phyloP scores from a whole-genome alignment of 2,888 invertebrate species.

The Reticulitermes lucifugus region DNA sequence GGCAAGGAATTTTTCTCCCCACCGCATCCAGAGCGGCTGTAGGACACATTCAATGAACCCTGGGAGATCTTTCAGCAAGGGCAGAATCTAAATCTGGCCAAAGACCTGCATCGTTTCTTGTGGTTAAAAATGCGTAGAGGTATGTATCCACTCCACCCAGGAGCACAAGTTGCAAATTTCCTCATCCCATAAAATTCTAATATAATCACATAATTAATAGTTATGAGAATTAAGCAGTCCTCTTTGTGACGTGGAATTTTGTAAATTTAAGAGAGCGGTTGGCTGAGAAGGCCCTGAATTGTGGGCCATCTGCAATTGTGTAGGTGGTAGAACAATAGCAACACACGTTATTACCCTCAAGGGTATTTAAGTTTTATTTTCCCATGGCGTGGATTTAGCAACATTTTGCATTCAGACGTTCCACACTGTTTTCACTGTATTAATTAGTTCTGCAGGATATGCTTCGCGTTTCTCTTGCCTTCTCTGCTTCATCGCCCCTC shows the following conservation, averaged over 20 bases:
- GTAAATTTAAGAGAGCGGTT: neutral
- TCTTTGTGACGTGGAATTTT: neutral
- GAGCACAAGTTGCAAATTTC: too few species aligned
- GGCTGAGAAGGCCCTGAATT: neutral
- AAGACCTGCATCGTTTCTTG: too few species aligned
- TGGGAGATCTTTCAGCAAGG: too few species aligned
- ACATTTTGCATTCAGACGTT: conserved; percentile 42
- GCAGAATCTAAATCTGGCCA: too few species aligned
- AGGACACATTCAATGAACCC: too few species aligned
- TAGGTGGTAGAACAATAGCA: neutral
- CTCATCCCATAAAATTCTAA: too few species aligned
- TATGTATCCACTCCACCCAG: too few species aligned
- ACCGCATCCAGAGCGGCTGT: too few species aligned
- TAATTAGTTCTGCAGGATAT: conserved; percentile 37
- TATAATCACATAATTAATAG: too few species aligned
- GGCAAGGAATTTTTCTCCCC: too few species aligned
- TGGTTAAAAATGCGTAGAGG: too few species aligned
- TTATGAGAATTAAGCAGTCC: neutral
- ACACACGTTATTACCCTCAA: conserved; percentile 11
- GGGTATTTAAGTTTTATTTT: conserved; percentile 40
- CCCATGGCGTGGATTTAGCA: conserved; percentile 43
- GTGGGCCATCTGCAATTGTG: neutral
- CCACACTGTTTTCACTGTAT: conserved; percentile 46
- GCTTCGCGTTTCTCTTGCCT: neutral
- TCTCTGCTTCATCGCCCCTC: neutral